A percentile compares a stretch with the other conserved stretches of the same genome.
Conservation (phyloP, 2,797 vertebrate species). For the Coendou prehensilis region DNA sequence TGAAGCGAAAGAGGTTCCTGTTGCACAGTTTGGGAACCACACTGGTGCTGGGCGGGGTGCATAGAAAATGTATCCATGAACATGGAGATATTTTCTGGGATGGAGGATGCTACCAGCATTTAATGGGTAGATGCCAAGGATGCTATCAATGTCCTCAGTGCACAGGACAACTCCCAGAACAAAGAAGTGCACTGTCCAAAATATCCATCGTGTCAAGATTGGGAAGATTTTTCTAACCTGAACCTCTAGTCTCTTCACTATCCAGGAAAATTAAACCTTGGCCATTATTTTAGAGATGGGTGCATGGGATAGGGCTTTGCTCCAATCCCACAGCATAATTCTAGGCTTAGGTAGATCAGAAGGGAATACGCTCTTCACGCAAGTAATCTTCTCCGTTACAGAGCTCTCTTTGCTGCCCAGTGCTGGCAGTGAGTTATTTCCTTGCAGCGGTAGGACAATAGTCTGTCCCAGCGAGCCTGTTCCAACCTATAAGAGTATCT, state of each 20-base stretch:
- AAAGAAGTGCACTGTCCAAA: not conserved
- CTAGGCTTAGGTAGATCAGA: not conserved
- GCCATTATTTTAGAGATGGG: too few relatives aligned
- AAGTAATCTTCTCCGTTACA: not conserved
- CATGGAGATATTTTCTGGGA: not conserved
- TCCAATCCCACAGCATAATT: too few relatives aligned
- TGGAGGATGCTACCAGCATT: not conserved
- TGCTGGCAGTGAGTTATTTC: not conserved
- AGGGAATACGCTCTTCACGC: not conserved
- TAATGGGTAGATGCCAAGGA: not conserved
- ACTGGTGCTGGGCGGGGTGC: not conserved
- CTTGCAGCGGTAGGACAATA: not conserved
- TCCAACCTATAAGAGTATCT: not conserved
- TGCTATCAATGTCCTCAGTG: not conserved
- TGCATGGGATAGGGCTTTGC: rapidly evolving
- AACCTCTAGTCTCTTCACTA: not conserved
- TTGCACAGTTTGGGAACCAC: not conserved
- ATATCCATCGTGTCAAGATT: too few relatives aligned
- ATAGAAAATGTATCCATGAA: too few relatives aligned
- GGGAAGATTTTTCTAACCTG: not conserved
- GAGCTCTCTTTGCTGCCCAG: not conserved
- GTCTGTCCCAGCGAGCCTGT: not conserved
- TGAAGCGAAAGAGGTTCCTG: not conserved
- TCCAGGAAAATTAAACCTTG: not conserved
- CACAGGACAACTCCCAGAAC: not conserved